Evolutionary conservation across 2,888 invertebrate species (phyloP), one percentile per base, ranked within the genome.

Genomic region (Caenorhabditis macrosperma): DNA sequence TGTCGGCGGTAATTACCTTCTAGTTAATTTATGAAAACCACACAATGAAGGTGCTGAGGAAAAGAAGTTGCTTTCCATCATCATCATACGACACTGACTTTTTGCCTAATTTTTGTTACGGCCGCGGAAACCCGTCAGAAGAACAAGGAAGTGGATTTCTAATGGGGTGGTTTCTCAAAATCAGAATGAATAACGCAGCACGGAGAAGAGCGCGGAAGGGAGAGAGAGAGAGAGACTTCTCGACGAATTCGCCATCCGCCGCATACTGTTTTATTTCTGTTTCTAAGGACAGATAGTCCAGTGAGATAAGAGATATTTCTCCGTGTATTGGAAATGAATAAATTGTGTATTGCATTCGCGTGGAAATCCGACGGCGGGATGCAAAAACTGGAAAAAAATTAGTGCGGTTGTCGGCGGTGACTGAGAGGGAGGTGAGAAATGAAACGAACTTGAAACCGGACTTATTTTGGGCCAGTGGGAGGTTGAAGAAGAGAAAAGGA

Each of bases 381-480:
- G n/a, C 46, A 72, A 63, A 60, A 67, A 46, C 33, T 54, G 54
- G 41, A 17, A 55, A n/a, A n/a, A 63, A 22, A 46, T 63, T 68
- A 35, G 44, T 54, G n/a, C 28, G 41, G 63, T n/a, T n/a, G n/a
- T 66, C 55, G 9, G 35, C 48, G 35, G 50, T 12, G 57, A 64
- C 35, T 20, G 17, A 38, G 55, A 52, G n/a, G 26, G 57, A 55
- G 28, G 57, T n/a, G 38, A 28, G 9, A 41, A 50, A 60, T 60
- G 35, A 60, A 66, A 60, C 67, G 54, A 46, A 52, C 54, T 66
- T 59, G 38, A 59, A 54, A 60, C 67, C 66, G 75, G 67, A 75
- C 48, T 61, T 38, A 54, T 64, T 74, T 74, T 64, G 55, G 30
- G n/a, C 6, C 7, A n/a, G n/a, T n/a, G 1, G 7, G 17, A 4